These are phyloP conservation scores for Nixonia krombeini DNA, from an alignment of 1,140 invertebrate species.

Conservation along the genomic window DNA sequence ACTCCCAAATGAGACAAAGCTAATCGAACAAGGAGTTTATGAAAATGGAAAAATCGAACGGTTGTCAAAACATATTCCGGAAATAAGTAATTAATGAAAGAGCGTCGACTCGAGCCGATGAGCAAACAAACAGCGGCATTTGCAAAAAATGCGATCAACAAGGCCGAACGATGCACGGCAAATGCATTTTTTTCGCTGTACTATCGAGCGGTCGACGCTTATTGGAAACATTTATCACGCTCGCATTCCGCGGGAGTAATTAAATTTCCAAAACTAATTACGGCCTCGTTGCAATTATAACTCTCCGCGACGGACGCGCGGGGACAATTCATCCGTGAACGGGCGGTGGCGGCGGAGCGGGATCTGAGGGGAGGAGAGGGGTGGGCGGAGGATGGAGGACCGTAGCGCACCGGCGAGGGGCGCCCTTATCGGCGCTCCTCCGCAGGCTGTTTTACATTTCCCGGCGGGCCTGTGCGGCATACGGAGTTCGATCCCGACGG, in stretches of 20 bases:
- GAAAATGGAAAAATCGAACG: too few species aligned
- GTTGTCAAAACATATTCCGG: too few species aligned
- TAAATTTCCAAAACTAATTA: conserved; percentile 56
- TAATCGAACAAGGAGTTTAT: too few species aligned
- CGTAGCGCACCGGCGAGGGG: conserved; percentile 12
- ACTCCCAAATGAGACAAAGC: too few species aligned
- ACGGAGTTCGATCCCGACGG: conserved; percentile 23
- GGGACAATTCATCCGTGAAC: conserved; percentile 36
- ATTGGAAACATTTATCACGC: conserved; percentile 50
- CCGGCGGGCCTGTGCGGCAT: conserved; percentile 25
- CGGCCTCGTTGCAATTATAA: conserved; percentile 48
- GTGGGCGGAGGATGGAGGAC: too few species aligned
- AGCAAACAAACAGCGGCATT: too few species aligned
- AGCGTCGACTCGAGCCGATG: too few species aligned
- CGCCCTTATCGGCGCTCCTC: conserved; percentile 5
- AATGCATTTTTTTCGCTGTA: too few species aligned
- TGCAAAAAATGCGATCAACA: too few species aligned
- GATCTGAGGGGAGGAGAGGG: neutral
- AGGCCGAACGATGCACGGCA: too few species aligned
- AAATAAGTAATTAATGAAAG: too few species aligned
- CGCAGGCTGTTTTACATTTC: conserved; percentile 45
- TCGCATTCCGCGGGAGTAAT: conserved; percentile 47
- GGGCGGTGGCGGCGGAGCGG: neutral
- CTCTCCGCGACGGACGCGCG: conserved; percentile 19
- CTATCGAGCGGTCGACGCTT: conserved; percentile 26